A percentile compares a stretch with the other conserved stretches of the same genome.
Conservation (phyloP, 2,113 vertebrate genomes). For the Bagarius yarrelli region DNA sequence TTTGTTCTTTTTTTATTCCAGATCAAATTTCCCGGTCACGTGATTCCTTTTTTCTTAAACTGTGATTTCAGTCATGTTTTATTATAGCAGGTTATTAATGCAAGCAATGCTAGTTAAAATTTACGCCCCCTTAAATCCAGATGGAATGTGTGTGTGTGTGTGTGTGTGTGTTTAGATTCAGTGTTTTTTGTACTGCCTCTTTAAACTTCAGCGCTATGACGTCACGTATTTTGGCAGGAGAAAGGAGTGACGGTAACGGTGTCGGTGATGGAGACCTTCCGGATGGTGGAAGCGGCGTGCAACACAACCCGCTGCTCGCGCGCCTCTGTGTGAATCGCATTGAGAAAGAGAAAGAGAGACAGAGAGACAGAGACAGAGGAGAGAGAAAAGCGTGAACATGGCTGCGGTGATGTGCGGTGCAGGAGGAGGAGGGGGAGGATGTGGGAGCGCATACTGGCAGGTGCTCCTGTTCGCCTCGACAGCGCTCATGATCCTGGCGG, state of each 20-base stretch:
- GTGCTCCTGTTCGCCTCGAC: conserved; percentile 69
- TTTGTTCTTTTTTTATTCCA: neutral
- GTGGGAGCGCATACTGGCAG: conserved; percentile 74
- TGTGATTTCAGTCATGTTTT: neutral
- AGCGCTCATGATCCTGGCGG: conserved; percentile 72
- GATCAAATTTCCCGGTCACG: neutral
- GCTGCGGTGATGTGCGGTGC: conserved; percentile 25
- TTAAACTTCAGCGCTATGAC: conserved; percentile 68
- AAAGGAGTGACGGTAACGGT: conserved; percentile 8
- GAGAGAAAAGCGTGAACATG: conserved; percentile 32
- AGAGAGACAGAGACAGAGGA: neutral
- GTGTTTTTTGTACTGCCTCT: conserved; percentile 20
- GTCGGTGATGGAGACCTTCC: conserved; percentile 53
- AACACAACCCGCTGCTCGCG: conserved; percentile 4
- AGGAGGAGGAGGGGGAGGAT: conserved; percentile 63
- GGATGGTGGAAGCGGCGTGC: conserved; percentile 55
- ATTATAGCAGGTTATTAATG: neutral
- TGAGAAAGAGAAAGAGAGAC: neutral
- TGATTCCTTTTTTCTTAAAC: neutral
- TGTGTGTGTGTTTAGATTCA: no score
- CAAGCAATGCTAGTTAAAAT: no score
- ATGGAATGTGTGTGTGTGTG: neutral
- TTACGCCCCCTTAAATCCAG: neutral
- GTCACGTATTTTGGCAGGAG: conserved; percentile 60
- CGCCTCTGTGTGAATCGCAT: conserved; percentile 6